Percentiles rank a stretch among this genome's conserved stretches.
Evolutionary conservation across 1,140 invertebrate species (phyloP).

Genomic region (Galendromus occidentalis): DNA sequence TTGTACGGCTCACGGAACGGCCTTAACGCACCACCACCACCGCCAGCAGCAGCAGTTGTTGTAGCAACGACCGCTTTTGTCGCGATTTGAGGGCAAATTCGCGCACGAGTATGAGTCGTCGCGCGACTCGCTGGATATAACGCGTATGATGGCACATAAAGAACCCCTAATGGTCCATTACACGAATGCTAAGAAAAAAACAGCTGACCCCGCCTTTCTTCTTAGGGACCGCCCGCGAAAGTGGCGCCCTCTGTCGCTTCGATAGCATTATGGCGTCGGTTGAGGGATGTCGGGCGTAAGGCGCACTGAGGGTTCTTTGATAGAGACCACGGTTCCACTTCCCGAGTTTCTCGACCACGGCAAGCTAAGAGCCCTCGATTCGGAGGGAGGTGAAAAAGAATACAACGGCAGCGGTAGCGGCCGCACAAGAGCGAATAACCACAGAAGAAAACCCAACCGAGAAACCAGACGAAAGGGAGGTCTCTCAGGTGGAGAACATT

Average conservation of each 20-base stretch:
- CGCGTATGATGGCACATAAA: conserved; percentile 12
- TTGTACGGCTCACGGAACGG: too few species aligned
- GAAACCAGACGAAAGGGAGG: too few species aligned
- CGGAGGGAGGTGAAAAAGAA: too few species aligned
- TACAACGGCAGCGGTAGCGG: too few species aligned
- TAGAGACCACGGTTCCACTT: too few species aligned
- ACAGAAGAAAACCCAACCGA: too few species aligned
- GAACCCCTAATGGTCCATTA: conserved; percentile 12
- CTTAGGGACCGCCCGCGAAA: neutral
- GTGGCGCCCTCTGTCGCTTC: conserved; percentile 3
- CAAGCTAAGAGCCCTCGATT: too few species aligned
- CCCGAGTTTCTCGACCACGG: too few species aligned
- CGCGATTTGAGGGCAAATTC: conserved; percentile 3
- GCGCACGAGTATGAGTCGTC: conserved; percentile 6
- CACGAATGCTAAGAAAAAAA: conserved; percentile 11
- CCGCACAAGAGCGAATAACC: too few species aligned
- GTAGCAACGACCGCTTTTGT: neutral
- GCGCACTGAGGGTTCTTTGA: neutral
- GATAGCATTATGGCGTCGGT: neutral
- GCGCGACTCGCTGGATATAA: conserved; percentile 9
- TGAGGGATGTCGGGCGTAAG: conserved; percentile 3
- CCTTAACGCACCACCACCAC: too few species aligned
- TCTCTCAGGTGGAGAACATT: too few species aligned
- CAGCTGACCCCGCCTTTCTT: neutral
- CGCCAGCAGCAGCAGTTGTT: too few species aligned